phyloP scores from a whole-genome alignment of 2,113 vertebrate genomes.

The Ctenodactylus gundi region DNA sequence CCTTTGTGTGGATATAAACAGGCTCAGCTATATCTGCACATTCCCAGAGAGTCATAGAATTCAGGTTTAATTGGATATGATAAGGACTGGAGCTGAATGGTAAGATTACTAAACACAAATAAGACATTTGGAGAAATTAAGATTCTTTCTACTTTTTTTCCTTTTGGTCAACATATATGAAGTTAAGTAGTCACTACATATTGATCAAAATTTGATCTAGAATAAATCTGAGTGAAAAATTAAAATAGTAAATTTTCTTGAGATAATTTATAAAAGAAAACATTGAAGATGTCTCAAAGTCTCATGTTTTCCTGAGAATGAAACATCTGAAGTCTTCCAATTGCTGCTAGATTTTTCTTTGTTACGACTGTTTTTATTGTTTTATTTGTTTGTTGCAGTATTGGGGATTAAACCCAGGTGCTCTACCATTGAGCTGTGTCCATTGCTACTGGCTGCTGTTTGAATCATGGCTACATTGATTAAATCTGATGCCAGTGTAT shows the following conservation, averaged over 20 bases:
- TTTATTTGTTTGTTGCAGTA: no score
- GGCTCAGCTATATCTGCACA: not conserved
- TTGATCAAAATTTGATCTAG: not conserved
- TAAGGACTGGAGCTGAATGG: not conserved
- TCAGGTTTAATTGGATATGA: not conserved
- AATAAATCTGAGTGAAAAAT: not conserved
- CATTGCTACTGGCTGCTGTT: no score
- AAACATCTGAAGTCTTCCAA: no score
- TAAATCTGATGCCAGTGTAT: not conserved
- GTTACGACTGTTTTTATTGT: no score
- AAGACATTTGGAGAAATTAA: slow-evolving; percentile 26
- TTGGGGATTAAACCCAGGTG: no score
- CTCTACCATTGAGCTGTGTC: no score
- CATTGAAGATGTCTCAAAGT: slow-evolving; percentile 18
- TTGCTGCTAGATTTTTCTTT: no score
- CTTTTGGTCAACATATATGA: not conserved
- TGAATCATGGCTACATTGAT: no score
- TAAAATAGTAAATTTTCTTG: not conserved
- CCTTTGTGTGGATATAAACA: not conserved
- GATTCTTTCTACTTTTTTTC: not conserved
- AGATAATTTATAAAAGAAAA: not conserved
- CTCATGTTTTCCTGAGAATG: no score
- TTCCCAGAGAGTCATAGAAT: not conserved
- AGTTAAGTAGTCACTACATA: not conserved
- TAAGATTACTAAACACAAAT: not conserved